Percentiles rank a stretch among this genome's conserved stretches.
Evolutionary conservation across 2,113 vertebrate species (phyloP).

Genomic region (Formicarius rufipectus): DNA sequence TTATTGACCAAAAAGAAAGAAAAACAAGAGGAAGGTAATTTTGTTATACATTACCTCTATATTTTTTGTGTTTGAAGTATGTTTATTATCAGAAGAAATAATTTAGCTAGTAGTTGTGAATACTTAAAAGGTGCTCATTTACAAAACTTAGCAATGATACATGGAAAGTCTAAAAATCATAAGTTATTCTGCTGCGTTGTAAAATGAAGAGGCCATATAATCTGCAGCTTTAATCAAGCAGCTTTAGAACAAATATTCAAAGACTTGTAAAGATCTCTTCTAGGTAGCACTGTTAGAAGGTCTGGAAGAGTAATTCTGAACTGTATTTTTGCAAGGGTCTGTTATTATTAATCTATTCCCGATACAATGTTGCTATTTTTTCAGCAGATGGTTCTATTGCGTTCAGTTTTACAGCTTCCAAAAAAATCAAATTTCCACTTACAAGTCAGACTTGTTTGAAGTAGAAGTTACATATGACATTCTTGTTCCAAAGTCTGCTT

Average conservation of each 20-base stretch:
- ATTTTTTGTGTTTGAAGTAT: neutral
- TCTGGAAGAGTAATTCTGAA: neutral
- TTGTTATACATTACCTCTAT: neutral
- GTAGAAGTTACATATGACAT: neutral
- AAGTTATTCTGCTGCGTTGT: neutral
- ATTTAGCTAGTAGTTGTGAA: neutral
- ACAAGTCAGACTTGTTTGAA: neutral
- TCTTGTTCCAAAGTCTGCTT: neutral
- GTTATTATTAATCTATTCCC: neutral
- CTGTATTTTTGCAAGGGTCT: neutral
- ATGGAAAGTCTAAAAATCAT: neutral
- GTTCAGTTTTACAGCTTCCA: constrained; percentile 12
- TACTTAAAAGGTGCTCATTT: neutral
- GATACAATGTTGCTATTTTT: neutral
- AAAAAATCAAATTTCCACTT: neutral
- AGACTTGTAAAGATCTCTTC: neutral
- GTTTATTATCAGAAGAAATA: neutral
- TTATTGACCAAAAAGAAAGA: neutral
- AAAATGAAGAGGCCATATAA: neutral
- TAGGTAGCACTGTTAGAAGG: neutral
- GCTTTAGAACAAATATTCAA: neutral
- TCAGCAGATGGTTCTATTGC: neutral
- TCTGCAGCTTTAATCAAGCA: neutral
- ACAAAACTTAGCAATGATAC: neutral
- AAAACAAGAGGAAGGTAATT: neutral